Evolutionary conservation across 2,113 vertebrate genomes (phyloP), one percentile per base, ranked within the genome.

Genomic region (Mormyrus lacerda): DNA sequence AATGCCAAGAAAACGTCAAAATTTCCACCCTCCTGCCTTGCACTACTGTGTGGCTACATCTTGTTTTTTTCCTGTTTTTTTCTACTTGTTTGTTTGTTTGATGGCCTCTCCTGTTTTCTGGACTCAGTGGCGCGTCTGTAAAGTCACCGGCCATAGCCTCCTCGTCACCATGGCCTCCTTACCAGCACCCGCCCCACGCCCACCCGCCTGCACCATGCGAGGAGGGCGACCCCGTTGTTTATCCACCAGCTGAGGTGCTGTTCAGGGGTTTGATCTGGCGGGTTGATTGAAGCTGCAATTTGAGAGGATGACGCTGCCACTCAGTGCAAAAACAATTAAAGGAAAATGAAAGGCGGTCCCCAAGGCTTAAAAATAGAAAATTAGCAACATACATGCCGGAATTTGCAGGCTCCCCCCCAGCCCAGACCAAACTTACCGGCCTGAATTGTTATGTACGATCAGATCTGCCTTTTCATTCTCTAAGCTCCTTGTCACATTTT

Each of bases 401-500:
- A 95, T 95, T 93, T 93, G 93, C 92, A 90, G 91, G 91, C 91
- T 27, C n/a, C 90, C 89, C 85, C 85, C 82, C 6, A 39, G 89
- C 89, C 85, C 85, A 51, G 90, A 91, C 91, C 93, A 99, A 98
- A 99, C 96, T 99, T 98, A 97, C 96, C 96, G 97, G 97, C 96
- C 93, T 94, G 93, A 97, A 97, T 98, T 98, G 98, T 97, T 98
- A 97, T 97, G 97, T 98, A 97, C 93, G 98, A 99, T 99, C 97
- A 96, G 97, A 99, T 99, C 98, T 99, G 96, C 97, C 96, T 98
- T 97, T 98, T 98, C 97, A 97, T 99, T 95, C 97, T 98, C 98
- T 98, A 98, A 99, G 98, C 98, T 99, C 98, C 98, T 99, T 99
- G 98, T 99, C 98, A 99, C 98, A 99, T 99, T 99, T 98, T 99